A percentile compares a stretch with the other conserved stretches of the same genome.
Evolutionary conservation across 2,113 vertebrate species (phyloP).

Genomic region (Actinemys pallida): DNA sequence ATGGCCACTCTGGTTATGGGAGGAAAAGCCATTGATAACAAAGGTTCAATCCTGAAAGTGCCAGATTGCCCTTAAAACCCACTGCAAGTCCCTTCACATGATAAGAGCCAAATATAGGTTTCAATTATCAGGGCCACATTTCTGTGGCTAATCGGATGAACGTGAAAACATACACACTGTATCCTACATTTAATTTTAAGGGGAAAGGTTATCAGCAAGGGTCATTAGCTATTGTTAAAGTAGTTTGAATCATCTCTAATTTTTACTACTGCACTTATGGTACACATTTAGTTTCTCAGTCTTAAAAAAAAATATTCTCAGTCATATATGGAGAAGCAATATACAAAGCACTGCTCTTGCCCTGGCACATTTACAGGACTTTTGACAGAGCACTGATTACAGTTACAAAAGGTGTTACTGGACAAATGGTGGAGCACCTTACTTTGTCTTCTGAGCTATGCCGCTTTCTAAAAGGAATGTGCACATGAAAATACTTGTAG

Average conservation of each 20-base stretch:
- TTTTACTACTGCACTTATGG: background rate
- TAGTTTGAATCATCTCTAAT: background rate
- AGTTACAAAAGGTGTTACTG: background rate
- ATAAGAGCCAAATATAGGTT: constrained; percentile 19
- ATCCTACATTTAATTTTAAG: background rate
- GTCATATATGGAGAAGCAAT: background rate
- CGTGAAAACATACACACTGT: background rate
- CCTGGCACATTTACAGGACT: background rate
- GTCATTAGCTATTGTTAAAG: background rate
- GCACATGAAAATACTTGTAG: too few relatives aligned
- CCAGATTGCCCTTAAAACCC: constrained; percentile 41
- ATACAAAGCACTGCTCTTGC: background rate
- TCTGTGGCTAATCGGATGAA: constrained; percentile 17
- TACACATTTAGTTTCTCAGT: background rate
- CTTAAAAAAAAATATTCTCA: background rate
- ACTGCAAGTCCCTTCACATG: constrained; percentile 58
- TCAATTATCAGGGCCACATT: background rate
- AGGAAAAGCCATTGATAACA: background rate
- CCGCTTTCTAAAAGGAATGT: too few relatives aligned
- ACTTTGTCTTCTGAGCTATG: too few relatives aligned
- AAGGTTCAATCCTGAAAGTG: background rate
- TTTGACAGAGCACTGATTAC: background rate
- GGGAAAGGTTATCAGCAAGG: background rate
- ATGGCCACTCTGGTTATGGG: background rate
- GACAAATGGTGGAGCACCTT: background rate